Base-by-base conservation (phyloP, 2,888 invertebrate genomes). In the Lycocerus yunnanus region DNA sequence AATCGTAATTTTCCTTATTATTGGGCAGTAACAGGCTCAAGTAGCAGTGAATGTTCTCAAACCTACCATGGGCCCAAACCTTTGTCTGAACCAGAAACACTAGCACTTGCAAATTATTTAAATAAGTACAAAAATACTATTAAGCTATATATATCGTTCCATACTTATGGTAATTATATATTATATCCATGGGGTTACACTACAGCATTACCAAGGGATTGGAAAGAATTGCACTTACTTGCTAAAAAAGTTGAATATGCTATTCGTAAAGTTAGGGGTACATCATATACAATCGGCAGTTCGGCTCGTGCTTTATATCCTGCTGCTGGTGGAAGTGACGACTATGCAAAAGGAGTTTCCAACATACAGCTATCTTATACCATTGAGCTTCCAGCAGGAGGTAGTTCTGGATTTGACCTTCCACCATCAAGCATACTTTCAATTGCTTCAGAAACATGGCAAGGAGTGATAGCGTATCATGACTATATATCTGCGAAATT, bases 1-100 rank as follows among this genome's bases (percentile, higher is more conserved):
- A 95, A 95, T 84, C 88, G 95, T 1, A 95, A 95, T 86, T 95
- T 91, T 81, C 93, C 90, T 70, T 91, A 90, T 81, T 87, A 89
- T 74, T 95, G 94, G 94, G 91, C 89, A 87, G 89, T 74, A 73
- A 20, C 89, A 15, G 87, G 86, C 3, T 83, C 86, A 11, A 85
- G 84, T 75, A 58, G 60, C 10, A 72, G 82, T 65, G 83, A 84
- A 20, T 90, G 90, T 80, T 82, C 84, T 18, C 88, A 88, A 14
- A 87, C 84, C n/a, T 90, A 86, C 81, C 85, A 86, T n/a, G 90
- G 90, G 5, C 77, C 83, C 0, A 58, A 71, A 11, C 84, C 88
- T 2, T 88, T 89, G 79, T 89, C 89, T 0, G 90, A 90, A 80
- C 81, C 84, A 0, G 90, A 90, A 94, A 86, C 91, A 90, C 0